Conservation (phyloP, 2,113 vertebrate genomes). For the Alces alces region DNA sequence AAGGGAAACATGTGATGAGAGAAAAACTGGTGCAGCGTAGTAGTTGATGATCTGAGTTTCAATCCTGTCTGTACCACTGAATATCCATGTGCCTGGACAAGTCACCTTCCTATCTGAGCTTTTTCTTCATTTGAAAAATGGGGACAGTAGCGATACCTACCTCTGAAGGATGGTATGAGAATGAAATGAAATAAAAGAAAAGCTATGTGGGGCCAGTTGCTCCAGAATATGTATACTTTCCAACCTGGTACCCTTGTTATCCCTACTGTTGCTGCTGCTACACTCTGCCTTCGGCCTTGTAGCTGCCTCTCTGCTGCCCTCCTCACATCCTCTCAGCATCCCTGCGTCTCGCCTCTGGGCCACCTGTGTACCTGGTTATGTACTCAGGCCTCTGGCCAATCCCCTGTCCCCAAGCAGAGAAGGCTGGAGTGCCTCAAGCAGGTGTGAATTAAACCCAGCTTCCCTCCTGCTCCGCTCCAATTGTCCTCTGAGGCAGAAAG, state of each 20-base stretch:
- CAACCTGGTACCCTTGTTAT: rapidly evolving
- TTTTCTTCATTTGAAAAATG: neutral
- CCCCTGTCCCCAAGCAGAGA: neutral
- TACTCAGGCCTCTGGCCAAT: neutral
- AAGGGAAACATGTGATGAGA: neutral
- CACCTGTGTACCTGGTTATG: neutral
- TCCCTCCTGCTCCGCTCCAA: neutral
- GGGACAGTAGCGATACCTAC: neutral
- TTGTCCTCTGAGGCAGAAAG: neutral
- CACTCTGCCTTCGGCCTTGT: neutral
- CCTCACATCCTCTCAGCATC: neutral
- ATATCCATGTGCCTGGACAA: neutral
- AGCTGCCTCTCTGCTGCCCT: no score
- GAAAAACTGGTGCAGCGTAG: no score
- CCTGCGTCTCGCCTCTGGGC: neutral
- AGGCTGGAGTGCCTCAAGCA: neutral
- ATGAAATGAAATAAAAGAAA: neutral
- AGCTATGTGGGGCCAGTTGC: neutral
- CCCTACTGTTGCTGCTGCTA: neutral
- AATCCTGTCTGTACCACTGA: neutral
- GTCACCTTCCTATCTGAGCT: neutral
- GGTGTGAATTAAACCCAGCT: neutral
- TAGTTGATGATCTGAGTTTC: neutral
- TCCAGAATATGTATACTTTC: neutral
- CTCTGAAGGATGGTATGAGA: neutral